Conservation (phyloP, 2,888 invertebrate genomes). For the Harpagoxenus sublaevis region DNA sequence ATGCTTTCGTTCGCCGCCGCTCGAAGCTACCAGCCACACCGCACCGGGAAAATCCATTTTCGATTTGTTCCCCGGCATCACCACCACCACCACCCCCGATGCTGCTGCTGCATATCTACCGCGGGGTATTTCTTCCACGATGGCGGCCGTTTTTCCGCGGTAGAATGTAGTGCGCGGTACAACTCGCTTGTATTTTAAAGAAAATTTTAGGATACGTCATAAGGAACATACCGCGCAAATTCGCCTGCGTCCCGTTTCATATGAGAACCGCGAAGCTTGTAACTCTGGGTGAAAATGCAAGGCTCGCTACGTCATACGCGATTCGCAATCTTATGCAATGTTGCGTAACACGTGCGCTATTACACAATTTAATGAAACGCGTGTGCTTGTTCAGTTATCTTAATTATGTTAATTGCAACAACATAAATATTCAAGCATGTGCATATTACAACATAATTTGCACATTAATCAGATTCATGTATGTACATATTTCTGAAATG, state of each 20-base stretch:
- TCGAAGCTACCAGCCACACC: constrained; percentile 56
- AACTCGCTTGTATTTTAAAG: neutral
- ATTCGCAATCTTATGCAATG: constrained; percentile 12
- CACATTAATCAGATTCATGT: neutral
- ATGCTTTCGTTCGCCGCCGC: constrained; percentile 73
- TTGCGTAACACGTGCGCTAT: constrained; percentile 3
- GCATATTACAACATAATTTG: neutral
- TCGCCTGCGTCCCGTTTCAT: neutral
- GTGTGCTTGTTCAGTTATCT: neutral
- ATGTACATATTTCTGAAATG: neutral
- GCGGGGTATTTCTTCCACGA: constrained; percentile 31
- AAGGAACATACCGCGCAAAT: constrained; percentile 14
- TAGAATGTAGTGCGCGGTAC: neutral
- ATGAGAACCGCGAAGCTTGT: neutral
- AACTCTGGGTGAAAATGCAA: neutral
- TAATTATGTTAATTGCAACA: neutral
- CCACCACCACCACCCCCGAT: constrained; percentile 4
- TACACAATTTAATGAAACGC: neutral
- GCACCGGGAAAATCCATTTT: constrained; percentile 73
- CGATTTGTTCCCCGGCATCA: constrained; percentile 70
- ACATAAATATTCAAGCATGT: neutral
- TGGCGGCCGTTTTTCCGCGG: constrained; percentile 28
- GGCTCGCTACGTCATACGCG: neutral
- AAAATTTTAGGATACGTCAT: constrained; percentile 29
- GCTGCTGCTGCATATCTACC: constrained; percentile 15